Conservation (phyloP, 1,140 invertebrate genomes). For the Halyomorpha halys region DNA sequence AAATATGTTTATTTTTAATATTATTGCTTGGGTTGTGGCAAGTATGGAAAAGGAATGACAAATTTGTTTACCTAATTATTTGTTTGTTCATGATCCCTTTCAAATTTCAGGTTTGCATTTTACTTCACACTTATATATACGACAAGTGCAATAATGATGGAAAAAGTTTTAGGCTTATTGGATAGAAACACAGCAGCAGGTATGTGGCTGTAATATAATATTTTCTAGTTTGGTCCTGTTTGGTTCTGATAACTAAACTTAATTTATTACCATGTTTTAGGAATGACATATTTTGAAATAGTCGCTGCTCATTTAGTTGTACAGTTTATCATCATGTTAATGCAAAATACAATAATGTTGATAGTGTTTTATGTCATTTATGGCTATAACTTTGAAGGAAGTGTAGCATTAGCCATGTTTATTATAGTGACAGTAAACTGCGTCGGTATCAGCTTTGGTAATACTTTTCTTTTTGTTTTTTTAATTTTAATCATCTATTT, state of each 20-base stretch:
- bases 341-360: conserved; percentile 29
- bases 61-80: no score
- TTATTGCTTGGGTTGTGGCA: no score
- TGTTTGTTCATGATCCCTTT: no score
- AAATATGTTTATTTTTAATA: no score
- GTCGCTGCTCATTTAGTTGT: conserved; percentile 27
- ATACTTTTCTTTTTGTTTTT: not conserved
- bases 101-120: conserved; percentile 70
- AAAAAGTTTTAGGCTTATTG: conserved; percentile 69
- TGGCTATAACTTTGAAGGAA: not conserved
- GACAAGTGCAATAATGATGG: conserved; percentile 80
- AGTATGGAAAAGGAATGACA: no score
- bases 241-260: not conserved
- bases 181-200: conserved; percentile 74
- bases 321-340: conserved; percentile 26
- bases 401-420: not conserved
- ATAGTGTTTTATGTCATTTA: conserved; percentile 24
- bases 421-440: not conserved
- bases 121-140: conserved; percentile 85
- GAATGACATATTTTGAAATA: conserved; percentile 29
- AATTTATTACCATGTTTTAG: conserved; percentile 17
- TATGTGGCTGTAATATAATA: conserved; percentile 32
- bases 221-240: not conserved
- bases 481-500: not conserved
- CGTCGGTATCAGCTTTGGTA: conserved; percentile 1